Conservation (phyloP, 2,797 vertebrate species). For the Mus spretus region DNA sequence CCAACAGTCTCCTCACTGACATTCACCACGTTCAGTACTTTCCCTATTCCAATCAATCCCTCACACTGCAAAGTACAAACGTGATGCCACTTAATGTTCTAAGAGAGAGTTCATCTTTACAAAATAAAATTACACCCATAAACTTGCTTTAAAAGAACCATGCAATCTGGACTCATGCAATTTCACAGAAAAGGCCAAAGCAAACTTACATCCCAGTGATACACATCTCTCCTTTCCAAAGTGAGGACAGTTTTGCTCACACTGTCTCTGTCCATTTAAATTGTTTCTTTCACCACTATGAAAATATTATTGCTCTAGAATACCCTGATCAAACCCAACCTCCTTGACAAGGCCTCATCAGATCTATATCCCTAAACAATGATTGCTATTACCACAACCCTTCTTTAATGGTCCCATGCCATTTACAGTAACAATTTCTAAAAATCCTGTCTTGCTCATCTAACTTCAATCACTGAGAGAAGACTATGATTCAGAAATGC, state of each 20-base stretch:
- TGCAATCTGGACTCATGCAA: background rate
- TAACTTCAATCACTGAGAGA: background rate
- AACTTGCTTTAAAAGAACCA: conserved; percentile 57
- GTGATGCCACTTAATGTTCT: conserved; percentile 2
- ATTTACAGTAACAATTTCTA: conserved; percentile 43
- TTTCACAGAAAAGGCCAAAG: background rate
- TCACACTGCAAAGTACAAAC: conserved; percentile 38
- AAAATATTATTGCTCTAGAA: conserved; percentile 57
- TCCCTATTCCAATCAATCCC: background rate
- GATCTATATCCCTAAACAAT: conserved; percentile 33
- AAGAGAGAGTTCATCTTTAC: conserved; percentile 48
- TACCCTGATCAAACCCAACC: conserved; percentile 24
- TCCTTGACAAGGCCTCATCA: conserved; percentile 50
- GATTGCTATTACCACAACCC: background rate
- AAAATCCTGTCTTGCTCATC: background rate
- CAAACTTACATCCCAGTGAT: conserved; percentile 28
- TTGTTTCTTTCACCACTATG: conserved; percentile 50
- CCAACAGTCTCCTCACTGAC: conserved; percentile 18
- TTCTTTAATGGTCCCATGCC: conserved; percentile 2
- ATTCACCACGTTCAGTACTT: conserved; percentile 20
- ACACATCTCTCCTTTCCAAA: conserved; percentile 29
- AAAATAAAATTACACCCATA: conserved; percentile 26
- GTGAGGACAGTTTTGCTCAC: conserved; percentile 1
- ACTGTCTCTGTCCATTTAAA: background rate
- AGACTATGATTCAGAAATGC: background rate